These are phyloP conservation scores for Heteromyza rotundicornis DNA, from an alignment of 2,888 invertebrate species.

Conservation along the genomic window DNA sequence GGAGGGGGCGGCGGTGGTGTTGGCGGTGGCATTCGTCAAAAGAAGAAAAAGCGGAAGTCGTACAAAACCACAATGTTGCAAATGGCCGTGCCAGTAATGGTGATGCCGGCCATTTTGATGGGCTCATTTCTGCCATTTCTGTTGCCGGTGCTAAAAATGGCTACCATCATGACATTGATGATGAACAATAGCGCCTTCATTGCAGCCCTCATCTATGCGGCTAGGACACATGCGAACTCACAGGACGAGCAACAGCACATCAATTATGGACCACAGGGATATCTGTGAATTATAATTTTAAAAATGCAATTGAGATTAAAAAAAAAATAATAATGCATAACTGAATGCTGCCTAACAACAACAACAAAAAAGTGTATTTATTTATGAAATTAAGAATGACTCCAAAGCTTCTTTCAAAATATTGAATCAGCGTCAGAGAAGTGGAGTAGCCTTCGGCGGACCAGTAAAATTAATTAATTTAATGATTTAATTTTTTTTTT, in stretches of 20 bases:
- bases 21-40: slow-evolving; percentile 31
- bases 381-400: too few species aligned
- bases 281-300: too few species aligned
- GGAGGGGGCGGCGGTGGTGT: slow-evolving; percentile 11
- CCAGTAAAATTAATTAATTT: too few species aligned
- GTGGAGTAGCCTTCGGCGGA: too few species aligned
- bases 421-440: too few species aligned
- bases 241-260: slow-evolving; percentile 56
- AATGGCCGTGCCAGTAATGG: slow-evolving; percentile 66
- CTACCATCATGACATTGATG: slow-evolving; percentile 68
- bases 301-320: too few species aligned
- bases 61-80: slow-evolving; percentile 56
- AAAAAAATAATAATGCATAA: too few species aligned
- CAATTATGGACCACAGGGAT: slow-evolving; percentile 47
- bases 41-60: slow-evolving; percentile 42
- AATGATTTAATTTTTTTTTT: too few species aligned
- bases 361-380: too few species aligned
- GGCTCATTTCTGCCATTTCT: slow-evolving; percentile 73
- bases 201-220: slow-evolving; percentile 65
- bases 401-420: too few species aligned
- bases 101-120: slow-evolving; percentile 71
- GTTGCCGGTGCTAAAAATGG: slow-evolving; percentile 72
- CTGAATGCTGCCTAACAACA: too few species aligned
- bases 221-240: slow-evolving; percentile 52
- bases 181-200: slow-evolving; percentile 73